A percentile compares a stretch with the other conserved stretches of the same genome.
phyloP scores from a whole-genome alignment of 2,113 vertebrate genomes.

The Indicator indicator region DNA sequence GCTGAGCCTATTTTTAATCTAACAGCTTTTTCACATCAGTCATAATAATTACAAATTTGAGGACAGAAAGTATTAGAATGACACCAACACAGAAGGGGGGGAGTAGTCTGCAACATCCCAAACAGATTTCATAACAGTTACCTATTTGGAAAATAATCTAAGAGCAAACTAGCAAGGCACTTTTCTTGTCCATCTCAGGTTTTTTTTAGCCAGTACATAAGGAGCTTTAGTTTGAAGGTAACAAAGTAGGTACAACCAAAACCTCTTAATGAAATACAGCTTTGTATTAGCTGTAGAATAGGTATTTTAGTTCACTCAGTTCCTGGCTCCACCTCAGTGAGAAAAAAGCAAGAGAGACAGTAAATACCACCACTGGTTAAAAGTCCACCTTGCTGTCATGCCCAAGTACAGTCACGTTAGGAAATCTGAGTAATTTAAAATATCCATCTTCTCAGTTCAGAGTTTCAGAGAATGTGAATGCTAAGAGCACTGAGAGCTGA shows the following conservation, averaged over 20 bases:
- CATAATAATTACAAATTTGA: not conserved
- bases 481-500: not conserved
- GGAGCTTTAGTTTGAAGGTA: not conserved
- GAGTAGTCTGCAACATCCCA: not conserved
- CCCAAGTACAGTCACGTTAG: not conserved
- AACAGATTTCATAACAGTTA: not conserved
- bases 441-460: not conserved
- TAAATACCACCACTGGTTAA: not conserved
- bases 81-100: not conserved
- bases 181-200: not conserved
- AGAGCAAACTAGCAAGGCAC: not conserved
- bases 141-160: not conserved
- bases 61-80: not conserved
- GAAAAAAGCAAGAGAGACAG: not conserved
- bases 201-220: not conserved
- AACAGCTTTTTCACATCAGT: not conserved
- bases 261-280: not conserved
- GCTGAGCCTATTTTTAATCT: not conserved
- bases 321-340: not conserved
- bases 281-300: not conserved
- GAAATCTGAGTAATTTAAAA: not conserved
- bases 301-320: not conserved
- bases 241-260: not conserved
- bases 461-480: not conserved
- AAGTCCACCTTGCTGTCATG: not conserved